Percentiles rank a stretch among this genome's conserved stretches.
Evolutionary conservation across 2,113 vertebrate species (phyloP).

Genomic region (Ptychochromis oligacanthus): DNA sequence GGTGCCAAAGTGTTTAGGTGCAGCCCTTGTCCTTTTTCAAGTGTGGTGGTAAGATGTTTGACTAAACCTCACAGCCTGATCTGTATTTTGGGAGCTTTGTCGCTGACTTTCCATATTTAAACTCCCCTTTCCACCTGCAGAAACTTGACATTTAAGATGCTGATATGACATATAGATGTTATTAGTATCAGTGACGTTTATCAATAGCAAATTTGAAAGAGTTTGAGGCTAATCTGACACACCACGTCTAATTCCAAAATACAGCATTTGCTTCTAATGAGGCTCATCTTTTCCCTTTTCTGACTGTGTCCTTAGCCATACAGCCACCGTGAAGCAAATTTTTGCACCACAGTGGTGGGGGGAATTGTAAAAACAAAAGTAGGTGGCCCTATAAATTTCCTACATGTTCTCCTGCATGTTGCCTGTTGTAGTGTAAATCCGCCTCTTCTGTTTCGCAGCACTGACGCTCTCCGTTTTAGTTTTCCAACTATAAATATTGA

Average conservation of each 20-base stretch:
- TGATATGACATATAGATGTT: background rate
- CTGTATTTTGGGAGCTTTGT: background rate
- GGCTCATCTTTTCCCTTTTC: background rate
- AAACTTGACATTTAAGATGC: background rate
- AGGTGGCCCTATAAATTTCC: background rate
- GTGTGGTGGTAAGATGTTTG: too few species aligned
- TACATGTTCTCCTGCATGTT: constrained; percentile 17
- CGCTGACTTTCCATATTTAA: background rate
- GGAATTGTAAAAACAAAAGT: background rate
- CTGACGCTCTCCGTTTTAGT: background rate
- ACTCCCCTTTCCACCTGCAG: background rate
- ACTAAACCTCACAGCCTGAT: too few species aligned
- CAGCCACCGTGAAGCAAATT: background rate
- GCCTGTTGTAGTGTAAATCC: background rate
- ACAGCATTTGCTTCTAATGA: background rate
- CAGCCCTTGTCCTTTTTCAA: too few species aligned
- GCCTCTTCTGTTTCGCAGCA: background rate
- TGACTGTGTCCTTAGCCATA: background rate
- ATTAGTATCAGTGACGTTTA: background rate
- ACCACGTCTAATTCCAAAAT: background rate
- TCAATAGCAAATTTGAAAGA: background rate
- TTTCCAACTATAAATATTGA: constrained; percentile 52
- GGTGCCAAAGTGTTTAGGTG: too few species aligned
- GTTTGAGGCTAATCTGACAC: background rate
- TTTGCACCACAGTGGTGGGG: background rate